Evolutionary conservation across 2,113 vertebrate species (phyloP).

Genomic region (Pongo abelii): DNA sequence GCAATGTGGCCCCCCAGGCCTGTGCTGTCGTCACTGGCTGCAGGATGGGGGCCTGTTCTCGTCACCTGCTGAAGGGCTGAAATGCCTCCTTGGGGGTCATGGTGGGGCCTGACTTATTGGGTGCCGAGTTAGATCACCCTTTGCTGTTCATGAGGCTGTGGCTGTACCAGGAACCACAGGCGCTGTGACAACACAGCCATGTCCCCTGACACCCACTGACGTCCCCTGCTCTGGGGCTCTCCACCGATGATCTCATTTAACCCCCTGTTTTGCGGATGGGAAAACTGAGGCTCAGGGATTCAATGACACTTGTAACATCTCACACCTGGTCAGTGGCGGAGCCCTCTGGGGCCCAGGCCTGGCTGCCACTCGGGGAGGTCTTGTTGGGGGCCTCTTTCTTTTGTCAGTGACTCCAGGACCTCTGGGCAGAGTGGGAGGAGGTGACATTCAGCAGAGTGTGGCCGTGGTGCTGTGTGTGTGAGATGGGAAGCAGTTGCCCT

Average conservation of each 20-base stretch:
- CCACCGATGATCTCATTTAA: fast-evolving
- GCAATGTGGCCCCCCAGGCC: neutral
- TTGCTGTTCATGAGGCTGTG: fast-evolving
- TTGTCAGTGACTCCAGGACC: neutral
- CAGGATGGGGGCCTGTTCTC: neutral
- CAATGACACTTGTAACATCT: fast-evolving
- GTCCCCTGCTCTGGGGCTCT: neutral
- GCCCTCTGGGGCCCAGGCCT: neutral
- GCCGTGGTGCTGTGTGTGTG: neutral
- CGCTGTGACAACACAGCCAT: neutral
- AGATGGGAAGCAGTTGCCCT: fast-evolving
- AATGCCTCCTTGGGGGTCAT: fast-evolving
- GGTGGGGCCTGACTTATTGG: neutral
- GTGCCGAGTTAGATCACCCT: fast-evolving
- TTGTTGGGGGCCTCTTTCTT: neutral
- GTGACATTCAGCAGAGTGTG: neutral
- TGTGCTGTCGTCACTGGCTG: too few relatives aligned
- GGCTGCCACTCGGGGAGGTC: neutral
- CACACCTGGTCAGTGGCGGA: neutral
- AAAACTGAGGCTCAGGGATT: neutral
- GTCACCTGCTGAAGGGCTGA: neutral
- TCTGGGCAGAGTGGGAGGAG: neutral
- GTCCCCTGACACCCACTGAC: neutral
- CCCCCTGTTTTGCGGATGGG: neutral
- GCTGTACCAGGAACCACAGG: neutral